Percentiles rank a stretch among this genome's conserved stretches.
Evolutionary conservation across 2,113 vertebrate species (phyloP).

Genomic region (Pica pica): DNA sequence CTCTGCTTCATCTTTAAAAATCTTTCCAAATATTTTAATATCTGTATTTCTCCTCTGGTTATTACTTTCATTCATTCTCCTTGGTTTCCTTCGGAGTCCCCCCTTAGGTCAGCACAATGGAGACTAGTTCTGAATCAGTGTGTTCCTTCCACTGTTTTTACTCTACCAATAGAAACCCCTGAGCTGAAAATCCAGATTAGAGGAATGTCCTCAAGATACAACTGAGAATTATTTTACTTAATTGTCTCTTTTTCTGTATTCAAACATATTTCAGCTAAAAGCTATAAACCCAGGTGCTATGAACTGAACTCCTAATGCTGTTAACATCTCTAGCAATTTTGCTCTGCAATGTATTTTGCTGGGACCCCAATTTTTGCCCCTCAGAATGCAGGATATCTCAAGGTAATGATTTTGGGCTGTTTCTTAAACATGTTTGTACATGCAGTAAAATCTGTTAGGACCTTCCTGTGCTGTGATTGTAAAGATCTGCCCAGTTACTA

Average conservation of each 20-base stretch:
- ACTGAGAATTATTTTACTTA: background rate
- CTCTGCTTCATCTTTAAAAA: background rate
- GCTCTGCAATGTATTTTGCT: background rate
- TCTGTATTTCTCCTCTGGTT: background rate
- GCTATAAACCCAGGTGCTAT: background rate
- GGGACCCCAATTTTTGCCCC: background rate
- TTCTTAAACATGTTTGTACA: background rate
- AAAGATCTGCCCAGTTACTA: background rate
- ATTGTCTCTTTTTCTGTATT: background rate
- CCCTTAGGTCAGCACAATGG: fast-evolving
- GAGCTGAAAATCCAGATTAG: background rate
- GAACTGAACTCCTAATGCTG: background rate
- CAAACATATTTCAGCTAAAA: background rate
- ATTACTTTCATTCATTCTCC: background rate
- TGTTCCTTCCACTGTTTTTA: background rate
- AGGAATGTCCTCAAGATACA: background rate
- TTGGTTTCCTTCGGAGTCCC: background rate
- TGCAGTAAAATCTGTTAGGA: background rate
- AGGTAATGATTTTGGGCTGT: background rate
- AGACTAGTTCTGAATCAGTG: background rate
- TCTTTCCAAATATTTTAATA: background rate
- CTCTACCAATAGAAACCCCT: background rate
- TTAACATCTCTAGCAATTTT: background rate
- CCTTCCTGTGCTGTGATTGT: background rate
- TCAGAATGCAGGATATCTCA: background rate